Evolutionary conservation across 2,797 vertebrate species (phyloP).

Genomic region (Leptoclinus maculatus): DNA sequence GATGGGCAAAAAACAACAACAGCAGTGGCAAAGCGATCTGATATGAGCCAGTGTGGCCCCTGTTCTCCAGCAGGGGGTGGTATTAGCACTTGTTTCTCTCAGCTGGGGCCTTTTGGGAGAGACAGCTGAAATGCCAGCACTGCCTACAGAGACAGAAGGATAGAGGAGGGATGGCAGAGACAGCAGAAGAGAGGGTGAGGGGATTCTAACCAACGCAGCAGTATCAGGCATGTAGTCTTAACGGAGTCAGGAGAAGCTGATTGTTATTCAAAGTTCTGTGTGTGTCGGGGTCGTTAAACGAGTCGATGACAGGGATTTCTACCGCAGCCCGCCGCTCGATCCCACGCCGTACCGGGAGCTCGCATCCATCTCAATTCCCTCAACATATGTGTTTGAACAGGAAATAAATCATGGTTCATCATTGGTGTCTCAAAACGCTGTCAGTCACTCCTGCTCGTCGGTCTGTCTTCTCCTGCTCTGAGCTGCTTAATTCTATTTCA

Average conservation of each 20-base stretch:
- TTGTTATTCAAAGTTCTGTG: slow-evolving; percentile 84
- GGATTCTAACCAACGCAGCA: slow-evolving; percentile 70
- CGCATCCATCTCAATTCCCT: slow-evolving; percentile 78
- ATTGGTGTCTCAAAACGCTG: slow-evolving; percentile 78
- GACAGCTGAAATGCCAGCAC: slow-evolving; percentile 81
- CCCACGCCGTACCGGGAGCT: slow-evolving; percentile 49
- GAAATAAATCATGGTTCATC: slow-evolving; percentile 84
- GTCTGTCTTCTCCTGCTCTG: slow-evolving; percentile 44
- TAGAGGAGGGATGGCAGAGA: slow-evolving; percentile 22
- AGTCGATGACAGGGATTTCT: slow-evolving; percentile 77
- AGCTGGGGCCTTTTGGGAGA: slow-evolving; percentile 76
- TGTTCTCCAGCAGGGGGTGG: slow-evolving; percentile 81
- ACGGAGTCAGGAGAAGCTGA: slow-evolving; percentile 78
- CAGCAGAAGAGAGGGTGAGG: not conserved
- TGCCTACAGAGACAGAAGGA: slow-evolving; percentile 74
- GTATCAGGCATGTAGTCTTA: slow-evolving; percentile 78
- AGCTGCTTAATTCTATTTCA: slow-evolving; percentile 35
- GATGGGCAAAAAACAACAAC: not conserved
- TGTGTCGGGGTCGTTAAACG: slow-evolving; percentile 80
- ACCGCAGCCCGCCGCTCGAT: slow-evolving; percentile 56
- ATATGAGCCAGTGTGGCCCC: slow-evolving; percentile 13
- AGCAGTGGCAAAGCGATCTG: not conserved
- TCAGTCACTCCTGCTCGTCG: slow-evolving; percentile 65
- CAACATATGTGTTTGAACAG: slow-evolving; percentile 82
- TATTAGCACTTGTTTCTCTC: slow-evolving; percentile 80